Evolutionary conservation across 2,113 vertebrate genomes (phyloP).

Genomic region (Ctenodactylus gundi): DNA sequence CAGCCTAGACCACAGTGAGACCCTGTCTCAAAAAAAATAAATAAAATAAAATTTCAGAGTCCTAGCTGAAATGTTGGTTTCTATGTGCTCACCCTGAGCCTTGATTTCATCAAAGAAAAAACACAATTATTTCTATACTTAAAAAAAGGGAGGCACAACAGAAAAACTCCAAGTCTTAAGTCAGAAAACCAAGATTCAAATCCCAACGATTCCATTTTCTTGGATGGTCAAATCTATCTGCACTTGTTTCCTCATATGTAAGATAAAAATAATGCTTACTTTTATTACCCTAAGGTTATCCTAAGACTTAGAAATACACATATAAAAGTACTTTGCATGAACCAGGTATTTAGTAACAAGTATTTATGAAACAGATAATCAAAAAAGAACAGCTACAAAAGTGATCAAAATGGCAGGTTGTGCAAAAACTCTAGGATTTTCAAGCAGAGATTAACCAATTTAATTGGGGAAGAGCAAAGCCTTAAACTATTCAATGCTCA

Average conservation of each 20-base stretch:
- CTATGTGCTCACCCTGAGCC: neutral
- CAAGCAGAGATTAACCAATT: conserved; percentile 45
- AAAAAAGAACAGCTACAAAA: conserved; percentile 12
- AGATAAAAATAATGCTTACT: neutral
- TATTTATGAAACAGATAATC: neutral
- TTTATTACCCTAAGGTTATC: conserved; percentile 2
- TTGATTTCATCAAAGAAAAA: conserved; percentile 32
- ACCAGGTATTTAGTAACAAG: neutral
- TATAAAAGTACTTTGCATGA: neutral
- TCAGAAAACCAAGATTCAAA: conserved; percentile 8
- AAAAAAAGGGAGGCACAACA: neutral
- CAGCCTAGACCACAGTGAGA: no score
- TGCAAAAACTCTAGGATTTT: neutral
- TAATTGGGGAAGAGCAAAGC: neutral
- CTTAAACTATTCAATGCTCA: conserved; percentile 16
- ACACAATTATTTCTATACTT: conserved; percentile 1
- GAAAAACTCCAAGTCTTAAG: neutral
- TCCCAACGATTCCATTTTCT: neutral
- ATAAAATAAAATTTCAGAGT: no score
- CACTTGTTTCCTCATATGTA: neutral
- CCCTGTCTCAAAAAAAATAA: no score
- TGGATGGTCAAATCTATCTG: neutral
- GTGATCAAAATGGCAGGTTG: neutral
- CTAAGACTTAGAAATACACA: neutral
- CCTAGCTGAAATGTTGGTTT: no score